Evolutionary conservation across 2,888 invertebrate genomes (phyloP).

Genomic region (Listrodromus nycthemerus): DNA sequence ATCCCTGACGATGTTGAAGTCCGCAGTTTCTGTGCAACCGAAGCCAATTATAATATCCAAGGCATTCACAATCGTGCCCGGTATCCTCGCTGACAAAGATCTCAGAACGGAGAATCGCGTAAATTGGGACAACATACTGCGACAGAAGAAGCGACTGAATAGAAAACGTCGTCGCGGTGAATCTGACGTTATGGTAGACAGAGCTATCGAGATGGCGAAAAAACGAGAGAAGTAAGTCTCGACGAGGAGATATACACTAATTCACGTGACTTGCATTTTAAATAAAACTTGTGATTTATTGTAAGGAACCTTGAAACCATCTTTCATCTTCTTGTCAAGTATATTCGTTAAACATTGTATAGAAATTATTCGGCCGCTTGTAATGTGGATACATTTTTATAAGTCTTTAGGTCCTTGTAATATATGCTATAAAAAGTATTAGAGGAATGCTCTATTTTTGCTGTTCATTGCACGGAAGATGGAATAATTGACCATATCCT

Average conservation of each 20-base stretch:
- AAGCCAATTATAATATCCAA: conserved; percentile 54
- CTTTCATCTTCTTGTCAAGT: conserved; percentile 7
- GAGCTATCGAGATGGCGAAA: conserved; percentile 74
- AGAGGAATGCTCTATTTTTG: neutral
- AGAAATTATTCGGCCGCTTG: neutral
- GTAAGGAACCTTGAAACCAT: conserved; percentile 28
- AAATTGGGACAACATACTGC: conserved; percentile 79
- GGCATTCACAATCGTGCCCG: conserved; percentile 74
- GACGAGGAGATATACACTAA: conserved; percentile 49
- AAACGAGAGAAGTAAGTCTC: conserved; percentile 59
- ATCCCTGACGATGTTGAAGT: conserved; percentile 70
- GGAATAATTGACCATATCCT: conserved; percentile 3
- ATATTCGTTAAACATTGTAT: conserved; percentile 28
- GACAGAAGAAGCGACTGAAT: conserved; percentile 72
- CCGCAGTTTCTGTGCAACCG: conserved; percentile 57
- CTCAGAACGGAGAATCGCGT: conserved; percentile 75
- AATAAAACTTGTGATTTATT: conserved; percentile 51
- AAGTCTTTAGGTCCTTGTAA: conserved; percentile 32
- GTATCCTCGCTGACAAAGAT: conserved; percentile 74
- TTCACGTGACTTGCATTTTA: conserved; percentile 22
- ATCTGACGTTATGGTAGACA: conserved; percentile 72
- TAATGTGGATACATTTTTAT: conserved; percentile 17
- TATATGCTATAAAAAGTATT: neutral
- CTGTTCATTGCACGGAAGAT: neutral
- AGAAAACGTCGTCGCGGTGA: conserved; percentile 70